A percentile compares a stretch with the other conserved stretches of the same genome.
phyloP scores from a whole-genome alignment of 2,888 invertebrate species.

The Cheilosia pagana region DNA sequence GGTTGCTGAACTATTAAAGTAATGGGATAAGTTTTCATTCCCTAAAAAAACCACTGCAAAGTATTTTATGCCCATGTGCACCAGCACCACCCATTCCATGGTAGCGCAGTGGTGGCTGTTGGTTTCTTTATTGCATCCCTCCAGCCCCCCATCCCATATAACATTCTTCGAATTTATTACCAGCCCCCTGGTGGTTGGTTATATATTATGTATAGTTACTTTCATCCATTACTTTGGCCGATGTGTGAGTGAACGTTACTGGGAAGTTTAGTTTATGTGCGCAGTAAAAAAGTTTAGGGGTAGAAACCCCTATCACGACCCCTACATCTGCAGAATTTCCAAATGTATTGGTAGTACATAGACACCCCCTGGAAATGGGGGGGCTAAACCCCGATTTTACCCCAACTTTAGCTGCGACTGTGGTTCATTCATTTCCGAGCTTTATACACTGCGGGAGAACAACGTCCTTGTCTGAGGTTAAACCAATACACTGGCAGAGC shows the following conservation, averaged over 20 bases:
- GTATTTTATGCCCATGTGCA: conserved; percentile 64
- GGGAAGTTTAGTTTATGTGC: conserved; percentile 53
- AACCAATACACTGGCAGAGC: conserved; percentile 47
- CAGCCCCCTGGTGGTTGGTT: conserved; percentile 12
- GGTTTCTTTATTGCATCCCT: conserved; percentile 61
- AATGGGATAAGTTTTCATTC: conserved; percentile 71
- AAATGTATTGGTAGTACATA: conserved; percentile 25
- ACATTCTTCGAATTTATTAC: conserved; percentile 60
- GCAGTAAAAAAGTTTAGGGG: conserved; percentile 10
- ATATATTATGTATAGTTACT: conserved; percentile 28
- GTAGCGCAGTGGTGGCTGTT: conserved; percentile 38
- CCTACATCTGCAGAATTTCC: conserved; percentile 38
- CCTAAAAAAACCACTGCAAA: conserved; percentile 63
- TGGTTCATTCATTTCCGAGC: conserved; percentile 68
- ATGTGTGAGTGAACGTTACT: conserved; percentile 61
- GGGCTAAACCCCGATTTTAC: conserved; percentile 34
- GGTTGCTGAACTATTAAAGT: conserved; percentile 54
- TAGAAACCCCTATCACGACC: conserved; percentile 45
- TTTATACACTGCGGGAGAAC: conserved; percentile 28
- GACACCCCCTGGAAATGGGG: conserved; percentile 38
- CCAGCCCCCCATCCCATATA: neutral
- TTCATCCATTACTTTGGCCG: conserved; percentile 57
- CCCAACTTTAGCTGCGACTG: conserved; percentile 39
- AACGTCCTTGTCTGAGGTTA: conserved; percentile 75
- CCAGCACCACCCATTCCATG: conserved; percentile 35